Conservation (phyloP, 2,113 vertebrate species). For the Athene noctua region DNA sequence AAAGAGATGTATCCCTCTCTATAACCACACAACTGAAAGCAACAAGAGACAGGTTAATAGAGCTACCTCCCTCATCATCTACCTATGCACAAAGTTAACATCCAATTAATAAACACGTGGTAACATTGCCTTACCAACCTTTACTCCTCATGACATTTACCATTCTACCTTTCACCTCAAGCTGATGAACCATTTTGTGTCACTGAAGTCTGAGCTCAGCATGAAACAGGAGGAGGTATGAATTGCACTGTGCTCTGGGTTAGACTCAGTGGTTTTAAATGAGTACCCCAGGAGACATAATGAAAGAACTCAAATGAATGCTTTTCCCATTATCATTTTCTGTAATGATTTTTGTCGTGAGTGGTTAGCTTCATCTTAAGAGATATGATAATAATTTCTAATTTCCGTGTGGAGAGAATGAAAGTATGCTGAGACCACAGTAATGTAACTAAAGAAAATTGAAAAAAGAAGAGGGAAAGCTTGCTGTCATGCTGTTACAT, state of each 20-base stretch:
- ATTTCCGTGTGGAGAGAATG: neutral
- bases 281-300: neutral
- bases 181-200: neutral
- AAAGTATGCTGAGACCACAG: neutral
- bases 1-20: neutral
- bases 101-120: neutral
- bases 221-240: neutral
- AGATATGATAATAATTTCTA: neutral
- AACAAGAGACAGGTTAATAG: neutral
- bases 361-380: neutral
- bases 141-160: neutral
- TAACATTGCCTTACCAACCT: neutral
- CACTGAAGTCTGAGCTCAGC: neutral
- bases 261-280: slow-evolving; percentile 22
- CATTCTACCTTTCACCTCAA: neutral
- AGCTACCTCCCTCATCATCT: neutral
- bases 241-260: neutral
- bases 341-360: neutral
- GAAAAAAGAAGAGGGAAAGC: neutral
- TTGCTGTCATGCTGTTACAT: neutral
- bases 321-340: slow-evolving; percentile 6
- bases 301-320: slow-evolving; percentile 4
- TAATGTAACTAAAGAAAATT: neutral
- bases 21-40: neutral
- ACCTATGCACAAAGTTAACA: neutral